Evolutionary conservation across 2,797 vertebrate species (phyloP).

Genomic region (Argentina silus): DNA sequence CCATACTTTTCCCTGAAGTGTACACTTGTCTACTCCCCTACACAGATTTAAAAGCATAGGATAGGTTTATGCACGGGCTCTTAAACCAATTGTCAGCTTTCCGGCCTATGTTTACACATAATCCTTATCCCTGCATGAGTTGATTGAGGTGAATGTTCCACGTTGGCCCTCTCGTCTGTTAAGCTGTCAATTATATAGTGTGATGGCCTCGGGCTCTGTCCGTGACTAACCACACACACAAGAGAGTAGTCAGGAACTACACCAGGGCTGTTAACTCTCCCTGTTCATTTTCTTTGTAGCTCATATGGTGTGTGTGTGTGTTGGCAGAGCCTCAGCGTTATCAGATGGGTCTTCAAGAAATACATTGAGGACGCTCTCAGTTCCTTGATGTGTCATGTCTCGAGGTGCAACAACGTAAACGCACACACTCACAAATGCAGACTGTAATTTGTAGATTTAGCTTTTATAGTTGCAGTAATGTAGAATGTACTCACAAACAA

Average conservation of each 20-base stretch:
- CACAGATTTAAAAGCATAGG: too few species aligned
- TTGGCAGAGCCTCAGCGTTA: background rate
- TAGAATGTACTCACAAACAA: background rate
- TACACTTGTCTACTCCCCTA: too few species aligned
- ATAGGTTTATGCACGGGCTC: too few species aligned
- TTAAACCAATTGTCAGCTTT: too few species aligned
- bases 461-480: background rate
- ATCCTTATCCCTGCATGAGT: too few species aligned
- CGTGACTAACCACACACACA: background rate
- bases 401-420: background rate
- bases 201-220: background rate
- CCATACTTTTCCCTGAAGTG: too few species aligned
- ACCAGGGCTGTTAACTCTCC: background rate
- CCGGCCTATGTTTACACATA: too few species aligned
- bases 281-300: background rate
- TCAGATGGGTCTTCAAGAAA: background rate
- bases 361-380: background rate
- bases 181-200: background rate
- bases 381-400: background rate
- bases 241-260: background rate
- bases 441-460: background rate
- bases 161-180: background rate
- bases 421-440: background rate
- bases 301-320: background rate
- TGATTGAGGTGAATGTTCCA: too few species aligned